phyloP scores from a whole-genome alignment of 2,888 invertebrate genomes.

The Aleiodes leptofemur region DNA sequence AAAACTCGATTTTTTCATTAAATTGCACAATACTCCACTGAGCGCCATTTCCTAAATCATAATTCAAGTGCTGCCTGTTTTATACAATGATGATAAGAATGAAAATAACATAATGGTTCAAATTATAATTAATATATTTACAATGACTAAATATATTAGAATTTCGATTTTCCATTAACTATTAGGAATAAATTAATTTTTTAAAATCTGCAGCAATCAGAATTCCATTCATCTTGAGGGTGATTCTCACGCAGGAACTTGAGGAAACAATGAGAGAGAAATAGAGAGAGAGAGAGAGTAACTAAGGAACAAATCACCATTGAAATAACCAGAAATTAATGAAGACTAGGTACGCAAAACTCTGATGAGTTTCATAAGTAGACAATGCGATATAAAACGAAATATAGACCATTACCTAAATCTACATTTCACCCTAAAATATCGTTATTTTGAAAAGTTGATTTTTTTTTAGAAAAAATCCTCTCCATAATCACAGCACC shows the following conservation, averaged over 20 bases:
- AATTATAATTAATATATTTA: slow-evolving; percentile 4
- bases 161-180: slow-evolving; percentile 24
- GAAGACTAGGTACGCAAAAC: slow-evolving; percentile 69
- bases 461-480: slow-evolving; percentile 19
- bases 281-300: background rate
- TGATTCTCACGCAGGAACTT: slow-evolving; percentile 9
- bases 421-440: slow-evolving; percentile 1
- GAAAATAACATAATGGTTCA: background rate
- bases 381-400: slow-evolving; percentile 18
- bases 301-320: slow-evolving; percentile 3
- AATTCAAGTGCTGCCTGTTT: too few relatives aligned
- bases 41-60: background rate
- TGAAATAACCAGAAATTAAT: slow-evolving; percentile 60
- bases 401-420: background rate
- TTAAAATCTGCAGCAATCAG: background rate
- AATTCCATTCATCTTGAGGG: slow-evolving; percentile 2
- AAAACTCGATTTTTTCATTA: background rate
- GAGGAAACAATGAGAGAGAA: slow-evolving; percentile 7
- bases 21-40: slow-evolving; percentile 28
- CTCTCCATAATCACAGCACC: slow-evolving; percentile 33
- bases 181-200: slow-evolving; percentile 10
- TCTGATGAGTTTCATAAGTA: slow-evolving; percentile 42
- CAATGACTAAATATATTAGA: slow-evolving; percentile 21
- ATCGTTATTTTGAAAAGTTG: slow-evolving; percentile 38
- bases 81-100: too few relatives aligned